Percentiles rank a stretch among this genome's conserved stretches.
Conservation (phyloP, 2,888 invertebrate species). For the Protonemura montana region DNA sequence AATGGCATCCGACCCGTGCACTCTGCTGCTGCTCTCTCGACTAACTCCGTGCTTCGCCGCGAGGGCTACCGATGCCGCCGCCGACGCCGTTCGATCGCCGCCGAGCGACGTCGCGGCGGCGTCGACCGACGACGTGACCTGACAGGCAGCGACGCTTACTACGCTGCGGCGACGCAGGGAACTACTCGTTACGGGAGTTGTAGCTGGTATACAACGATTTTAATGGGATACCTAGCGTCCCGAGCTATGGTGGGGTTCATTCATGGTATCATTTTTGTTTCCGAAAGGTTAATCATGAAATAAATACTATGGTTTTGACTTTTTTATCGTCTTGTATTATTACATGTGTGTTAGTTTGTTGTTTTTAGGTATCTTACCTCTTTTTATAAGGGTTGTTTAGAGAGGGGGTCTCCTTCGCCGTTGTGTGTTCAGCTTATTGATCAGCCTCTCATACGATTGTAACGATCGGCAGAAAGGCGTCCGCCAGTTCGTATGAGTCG, state of each 20-base stretch:
- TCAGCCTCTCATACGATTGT: not conserved
- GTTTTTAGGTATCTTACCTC: too few relatives aligned
- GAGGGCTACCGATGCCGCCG: not conserved
- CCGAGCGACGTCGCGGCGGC: slow-evolving; percentile 8
- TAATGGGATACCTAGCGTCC: not conserved
- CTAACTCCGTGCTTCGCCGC: slow-evolving; percentile 14
- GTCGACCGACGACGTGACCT: not conserved
- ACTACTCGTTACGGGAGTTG: not conserved
- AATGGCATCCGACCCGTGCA: slow-evolving; percentile 9
- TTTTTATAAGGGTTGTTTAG: too few relatives aligned
- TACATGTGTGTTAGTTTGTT: too few relatives aligned
- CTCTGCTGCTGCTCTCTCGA: slow-evolving; percentile 12
- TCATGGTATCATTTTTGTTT: not conserved
- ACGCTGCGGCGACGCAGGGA: not conserved
- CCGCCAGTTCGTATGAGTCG: not conserved
- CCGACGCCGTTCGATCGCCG: slow-evolving; percentile 16
- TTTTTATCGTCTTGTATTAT: too few relatives aligned
- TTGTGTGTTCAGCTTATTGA: not conserved
- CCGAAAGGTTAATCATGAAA: too few relatives aligned
- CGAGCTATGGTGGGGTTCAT: not conserved
- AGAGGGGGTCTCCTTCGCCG: too few relatives aligned
- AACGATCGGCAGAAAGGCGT: not conserved
- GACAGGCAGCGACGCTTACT: not conserved
- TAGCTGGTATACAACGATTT: not conserved
- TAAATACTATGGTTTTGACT: too few relatives aligned